A percentile compares a stretch with the other conserved stretches of the same genome.
These are phyloP conservation scores for Hylaea fasciaria DNA, from an alignment of 2,888 invertebrate genomes.

Conservation along the genomic window DNA sequence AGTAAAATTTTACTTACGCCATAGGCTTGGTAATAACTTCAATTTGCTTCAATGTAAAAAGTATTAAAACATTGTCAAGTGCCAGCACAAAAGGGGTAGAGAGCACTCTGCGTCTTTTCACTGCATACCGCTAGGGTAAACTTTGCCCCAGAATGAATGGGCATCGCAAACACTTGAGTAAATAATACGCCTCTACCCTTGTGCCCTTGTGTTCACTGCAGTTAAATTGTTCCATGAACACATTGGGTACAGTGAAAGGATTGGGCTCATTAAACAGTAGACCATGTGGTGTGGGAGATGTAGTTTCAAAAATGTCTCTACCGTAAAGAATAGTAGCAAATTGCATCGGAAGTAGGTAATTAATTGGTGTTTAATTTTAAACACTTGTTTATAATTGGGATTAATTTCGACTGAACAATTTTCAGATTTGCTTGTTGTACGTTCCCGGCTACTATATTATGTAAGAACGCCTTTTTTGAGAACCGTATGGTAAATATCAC, in stretches of 20 bases:
- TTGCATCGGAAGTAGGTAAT: too few species aligned
- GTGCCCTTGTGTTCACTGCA: constrained; percentile 36
- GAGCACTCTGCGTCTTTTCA: constrained; percentile 34
- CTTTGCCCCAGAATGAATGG: constrained; percentile 31
- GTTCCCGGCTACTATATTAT: too few species aligned
- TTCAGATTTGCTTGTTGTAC: too few species aligned
- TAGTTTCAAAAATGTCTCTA: too few species aligned
- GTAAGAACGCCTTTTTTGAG: too few species aligned
- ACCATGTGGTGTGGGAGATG: too few species aligned
- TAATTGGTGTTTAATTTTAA: too few species aligned
- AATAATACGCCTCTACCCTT: constrained; percentile 34
- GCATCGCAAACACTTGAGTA: constrained; percentile 39
- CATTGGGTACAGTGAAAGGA: not conserved
- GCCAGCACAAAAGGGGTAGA: constrained; percentile 19
- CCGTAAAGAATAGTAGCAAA: too few species aligned
- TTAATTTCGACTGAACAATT: too few species aligned
- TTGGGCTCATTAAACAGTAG: not conserved
- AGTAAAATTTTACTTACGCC: too few species aligned
- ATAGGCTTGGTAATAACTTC: constrained; percentile 3
- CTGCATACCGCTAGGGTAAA: constrained; percentile 36
- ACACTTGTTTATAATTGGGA: too few species aligned
- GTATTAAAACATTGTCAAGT: constrained; percentile 26
- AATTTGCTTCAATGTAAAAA: constrained; percentile 25
- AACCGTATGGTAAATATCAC: too few species aligned
- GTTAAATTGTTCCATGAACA: constrained; percentile 36